phyloP scores from a whole-genome alignment of 2,797 vertebrate genomes.

The Chelidonichthys spinosus region DNA sequence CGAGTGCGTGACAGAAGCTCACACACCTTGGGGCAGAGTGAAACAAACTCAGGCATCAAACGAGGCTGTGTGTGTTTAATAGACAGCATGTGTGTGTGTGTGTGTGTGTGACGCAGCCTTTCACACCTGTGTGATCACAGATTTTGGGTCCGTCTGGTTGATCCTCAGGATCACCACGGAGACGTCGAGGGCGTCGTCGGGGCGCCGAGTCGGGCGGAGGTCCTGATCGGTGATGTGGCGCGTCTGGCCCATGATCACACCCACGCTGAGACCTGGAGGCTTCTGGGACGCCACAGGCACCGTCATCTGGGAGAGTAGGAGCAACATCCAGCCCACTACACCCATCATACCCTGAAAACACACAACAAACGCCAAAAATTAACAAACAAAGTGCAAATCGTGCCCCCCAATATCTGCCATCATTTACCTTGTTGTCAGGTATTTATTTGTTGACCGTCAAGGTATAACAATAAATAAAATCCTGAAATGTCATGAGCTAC shows the following conservation, averaged over 20 bases:
- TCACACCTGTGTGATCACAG: slow-evolving; percentile 95
- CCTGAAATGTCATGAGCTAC: slow-evolving; percentile 2
- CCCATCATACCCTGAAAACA: slow-evolving; percentile 77
- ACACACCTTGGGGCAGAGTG: slow-evolving; percentile 85
- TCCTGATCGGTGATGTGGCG: slow-evolving; percentile 90
- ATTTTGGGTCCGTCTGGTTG: slow-evolving; percentile 98
- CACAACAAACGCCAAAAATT: slow-evolving; percentile 5
- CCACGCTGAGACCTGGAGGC: slow-evolving; percentile 93
- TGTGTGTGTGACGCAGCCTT: not conserved
- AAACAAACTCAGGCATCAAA: slow-evolving; percentile 40
- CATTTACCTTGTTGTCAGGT: not conserved
- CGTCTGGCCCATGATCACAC: slow-evolving; percentile 95
- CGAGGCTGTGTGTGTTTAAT: not conserved
- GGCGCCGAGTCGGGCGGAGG: slow-evolving; percentile 87
- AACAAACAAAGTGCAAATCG: not conserved
- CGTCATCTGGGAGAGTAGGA: slow-evolving; percentile 77
- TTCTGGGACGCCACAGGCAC: slow-evolving; percentile 88
- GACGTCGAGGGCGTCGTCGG: slow-evolving; percentile 89
- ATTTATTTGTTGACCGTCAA: slow-evolving; percentile 16
- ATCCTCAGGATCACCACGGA: slow-evolving; percentile 93
- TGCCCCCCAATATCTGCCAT: not conserved
- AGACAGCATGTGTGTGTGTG: not conserved
- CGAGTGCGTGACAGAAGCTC: slow-evolving; percentile 95
- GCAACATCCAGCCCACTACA: slow-evolving; percentile 79
- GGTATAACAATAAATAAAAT: not conserved